Conservation (phyloP, 2,888 invertebrate species). For the Drosophila acutilabella region DNA sequence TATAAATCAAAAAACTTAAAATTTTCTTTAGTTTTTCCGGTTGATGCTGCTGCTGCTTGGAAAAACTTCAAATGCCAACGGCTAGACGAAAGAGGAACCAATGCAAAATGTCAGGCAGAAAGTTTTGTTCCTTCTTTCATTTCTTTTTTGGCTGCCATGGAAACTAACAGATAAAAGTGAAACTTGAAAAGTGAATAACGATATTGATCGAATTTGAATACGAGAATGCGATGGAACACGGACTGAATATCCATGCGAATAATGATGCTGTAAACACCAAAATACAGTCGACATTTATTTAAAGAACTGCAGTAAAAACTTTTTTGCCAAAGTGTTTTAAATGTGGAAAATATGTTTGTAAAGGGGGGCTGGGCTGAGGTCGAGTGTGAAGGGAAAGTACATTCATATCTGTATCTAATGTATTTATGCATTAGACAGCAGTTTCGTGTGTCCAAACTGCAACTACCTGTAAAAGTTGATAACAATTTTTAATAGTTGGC, state of each 20-base stretch:
- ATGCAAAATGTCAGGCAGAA: slow-evolving; percentile 34
- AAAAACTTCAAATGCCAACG: slow-evolving; percentile 59
- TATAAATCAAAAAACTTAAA: slow-evolving; percentile 72
- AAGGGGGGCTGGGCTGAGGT: no score
- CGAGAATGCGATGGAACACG: slow-evolving; percentile 1
- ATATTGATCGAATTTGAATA: slow-evolving; percentile 63
- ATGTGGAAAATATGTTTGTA: slow-evolving; percentile 18
- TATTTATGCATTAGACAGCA: slow-evolving; percentile 59
- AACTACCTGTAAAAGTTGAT: slow-evolving; percentile 49
- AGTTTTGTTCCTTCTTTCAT: slow-evolving; percentile 18
- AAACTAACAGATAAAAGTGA: slow-evolving; percentile 54
- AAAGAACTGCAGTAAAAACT: slow-evolving; percentile 11
- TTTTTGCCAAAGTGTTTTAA: slow-evolving; percentile 26
- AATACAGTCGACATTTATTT: slow-evolving; percentile 14
- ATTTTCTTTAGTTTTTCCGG: slow-evolving; percentile 58
- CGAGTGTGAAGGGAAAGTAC: not conserved
- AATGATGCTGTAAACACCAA: slow-evolving; percentile 39
- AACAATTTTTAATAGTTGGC: slow-evolving; percentile 56
- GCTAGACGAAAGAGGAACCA: slow-evolving; percentile 60
- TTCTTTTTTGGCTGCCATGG: slow-evolving; percentile 28
- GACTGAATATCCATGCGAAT: slow-evolving; percentile 19
- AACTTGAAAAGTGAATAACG: slow-evolving; percentile 58
- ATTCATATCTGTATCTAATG: slow-evolving; percentile 54
- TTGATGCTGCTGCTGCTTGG: slow-evolving; percentile 7
- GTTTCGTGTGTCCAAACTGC: slow-evolving; percentile 16